Evolutionary conservation across 2,888 invertebrate genomes (phyloP), one percentile per base, ranked within the genome.

Genomic region (Clistopyga incitator): DNA sequence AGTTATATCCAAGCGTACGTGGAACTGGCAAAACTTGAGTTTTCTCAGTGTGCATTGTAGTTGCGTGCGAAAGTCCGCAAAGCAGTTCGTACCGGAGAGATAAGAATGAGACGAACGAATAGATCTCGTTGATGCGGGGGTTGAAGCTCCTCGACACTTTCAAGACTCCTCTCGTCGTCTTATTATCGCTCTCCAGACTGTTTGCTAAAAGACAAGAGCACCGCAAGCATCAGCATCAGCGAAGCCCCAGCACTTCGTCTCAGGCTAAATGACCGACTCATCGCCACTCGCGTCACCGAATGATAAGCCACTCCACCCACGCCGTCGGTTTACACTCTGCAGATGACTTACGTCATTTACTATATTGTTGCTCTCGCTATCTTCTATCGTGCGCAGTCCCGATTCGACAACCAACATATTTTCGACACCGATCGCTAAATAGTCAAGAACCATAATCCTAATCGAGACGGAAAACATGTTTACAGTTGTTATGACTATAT

Each of bases 11-110:
- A 6, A n/a, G 29, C 34, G 59, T n/a, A 59, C 23, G n/a, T n/a
- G 25, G 20, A 38, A 64, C 20, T 42, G 38, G 29, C 34, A 25
- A 59, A 61, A 34, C 75, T 34, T 47, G 23, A 75, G 50, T 34
- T 20, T 11, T 34, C 47, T 13, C 64, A 52, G 50, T 47, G 61
- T 47, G 50, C 45, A 74, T 50, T 64, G 61, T 34, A 20, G 84
- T 86, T 61, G 20, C 65, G 82, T 76, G 85, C 70, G 80, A 90
- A 89, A 87, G 85, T 77, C 86, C 89, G 90, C 90, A 87, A 89
- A 89, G 87, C 89, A 87, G 89, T 89, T 89, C 88, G 81, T 86
- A 82, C 79, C 81, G 81, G 84, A 86, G 86, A 85, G 79, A 34
- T 74, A 84, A 86, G 85, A 85, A 87, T 85, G 84, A 85, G 83